Conservation (phyloP, 2,888 invertebrate species). For the Aquatica leii region DNA sequence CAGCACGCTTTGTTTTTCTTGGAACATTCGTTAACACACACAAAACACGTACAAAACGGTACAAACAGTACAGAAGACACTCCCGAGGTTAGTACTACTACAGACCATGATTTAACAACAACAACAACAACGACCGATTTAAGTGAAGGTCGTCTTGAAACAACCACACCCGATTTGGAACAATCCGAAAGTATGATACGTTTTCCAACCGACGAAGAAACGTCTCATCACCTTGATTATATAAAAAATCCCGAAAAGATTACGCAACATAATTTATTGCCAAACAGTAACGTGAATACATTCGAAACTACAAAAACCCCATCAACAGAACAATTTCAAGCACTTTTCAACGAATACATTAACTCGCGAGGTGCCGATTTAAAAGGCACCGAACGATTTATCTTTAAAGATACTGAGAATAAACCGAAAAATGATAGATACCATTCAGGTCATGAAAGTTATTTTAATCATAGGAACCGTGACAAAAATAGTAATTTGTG, state of each 20-base stretch:
- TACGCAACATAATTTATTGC: constrained; percentile 12
- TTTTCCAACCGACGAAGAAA: constrained; percentile 31
- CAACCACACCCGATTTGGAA: not conserved
- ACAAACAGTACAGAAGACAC: constrained; percentile 32
- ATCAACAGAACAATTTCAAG: constrained; percentile 20
- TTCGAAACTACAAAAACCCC: not conserved
- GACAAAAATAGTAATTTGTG: constrained; percentile 49
- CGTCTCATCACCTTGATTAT: constrained; percentile 2
- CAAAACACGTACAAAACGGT: constrained; percentile 36
- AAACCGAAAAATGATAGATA: constrained; percentile 22
- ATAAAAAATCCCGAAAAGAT: constrained; percentile 21
- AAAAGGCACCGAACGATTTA: constrained; percentile 21
- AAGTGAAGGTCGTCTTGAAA: not conserved
- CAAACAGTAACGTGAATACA: constrained; percentile 11
- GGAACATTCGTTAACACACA: constrained; percentile 29
- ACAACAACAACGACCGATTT: constrained; percentile 10
- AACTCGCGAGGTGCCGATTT: constrained; percentile 23
- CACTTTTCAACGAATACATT: constrained; percentile 37
- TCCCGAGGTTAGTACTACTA: constrained; percentile 20
- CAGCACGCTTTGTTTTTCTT: constrained; percentile 47
- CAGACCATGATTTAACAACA: constrained; percentile 32
- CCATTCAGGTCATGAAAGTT: constrained; percentile 10
- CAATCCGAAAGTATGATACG: constrained; percentile 12
- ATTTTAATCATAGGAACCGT: constrained; percentile 46
- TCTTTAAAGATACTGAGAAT: constrained; percentile 21